Evolutionary conservation across 1,140 invertebrate species (phyloP), one percentile per base, ranked within the genome.

Genomic region (Drosophila nannoptera): DNA sequence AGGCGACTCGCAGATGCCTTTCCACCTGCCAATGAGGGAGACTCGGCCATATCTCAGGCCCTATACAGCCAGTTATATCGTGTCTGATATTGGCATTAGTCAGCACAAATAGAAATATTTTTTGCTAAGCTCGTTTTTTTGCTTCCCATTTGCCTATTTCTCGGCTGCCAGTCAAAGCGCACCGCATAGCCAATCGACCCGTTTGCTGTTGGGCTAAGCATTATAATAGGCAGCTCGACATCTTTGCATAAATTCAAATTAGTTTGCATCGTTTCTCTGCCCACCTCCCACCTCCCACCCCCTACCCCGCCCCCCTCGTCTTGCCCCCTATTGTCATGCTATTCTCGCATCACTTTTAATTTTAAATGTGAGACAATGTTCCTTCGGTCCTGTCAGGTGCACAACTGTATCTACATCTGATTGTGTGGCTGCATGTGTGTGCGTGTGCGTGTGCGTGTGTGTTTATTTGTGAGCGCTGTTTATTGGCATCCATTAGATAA

Each of bases 401-500:
- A 84, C 56, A 73, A 53, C 76, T 49, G 52, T 58, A 78, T 70
- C 69, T 73, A 69, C 63, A 69, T 70, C 71, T 59, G 58, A 66
- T 60, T 63, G 50, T 22, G 38, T 22, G 60, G 9, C 7, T 49
- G 22, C 31, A 36, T 38, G 5, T 40, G 38, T 9, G 7, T 40
- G 8, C 5, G 11, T 40, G 38, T 42, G 40, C 16, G 52, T 46
- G 53, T 60, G 33, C 50, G 22, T 61, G 48, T 42, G 43, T 42
- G 46, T 40, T n/a, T 45, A 45, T 62, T 45, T 59, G 29, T 46
- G 49, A 43, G n/a, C 53, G 42, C 50, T 69, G 72, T 84, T 80
- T 84, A 83, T 83, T 84, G 80, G 80, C 80, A 76, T 80, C 80
- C 73, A 84, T 83, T 80, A 84, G 77, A 83, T 84, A 83, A 76